Evolutionary conservation across 2,113 vertebrate genomes (phyloP), one percentile per base, ranked within the genome.

Genomic region (Oryctolagus cuniculus): DNA sequence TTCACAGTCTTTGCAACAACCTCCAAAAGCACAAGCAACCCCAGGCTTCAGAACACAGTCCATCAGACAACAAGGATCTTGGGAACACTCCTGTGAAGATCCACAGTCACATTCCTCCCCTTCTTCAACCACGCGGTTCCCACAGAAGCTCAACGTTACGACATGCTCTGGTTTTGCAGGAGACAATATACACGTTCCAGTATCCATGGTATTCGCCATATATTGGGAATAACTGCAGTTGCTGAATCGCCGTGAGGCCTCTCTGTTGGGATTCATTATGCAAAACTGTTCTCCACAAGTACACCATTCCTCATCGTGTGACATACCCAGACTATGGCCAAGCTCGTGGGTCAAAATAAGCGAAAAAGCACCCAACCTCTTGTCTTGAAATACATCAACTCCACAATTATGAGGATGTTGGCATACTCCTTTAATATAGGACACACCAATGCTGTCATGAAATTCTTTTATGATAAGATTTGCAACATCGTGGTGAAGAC

Each of bases 161-260:
- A 87, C 17, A 36, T 70, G 88, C n/a, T 2, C 25, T 61, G 80
- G 11, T 49, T 17, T 12, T 29, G 91, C 53, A n/a, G 61, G 58
- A 83, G 70, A 19, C 1, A 53, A 3, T 5, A 92, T 51, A 78
- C 98, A 77, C 98, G 55, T 91, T 69, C 89, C 91, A 72, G 97
- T 83, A 94, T 61, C 11, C 96, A 96, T 81, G 97, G 98, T 95
- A 96, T 93, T 0, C 96, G 96, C 6, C 98, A 98, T 12, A 98
- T 98, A 98, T 0, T 95, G 0, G 29, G 74, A 95, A 74, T 97
- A 98, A 94, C 97, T 98, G 92, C 98, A 98, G 34, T 98, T 97
- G 90, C 97, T 98, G 81, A 98, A 98, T 0, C 53, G 21, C n/a
- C 82, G 66, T 0, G 96, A 96, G 3, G 55, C 11, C 0, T 0